Evolutionary conservation across 2,888 invertebrate genomes (phyloP).

Genomic region (Nymphalis polychloros): DNA sequence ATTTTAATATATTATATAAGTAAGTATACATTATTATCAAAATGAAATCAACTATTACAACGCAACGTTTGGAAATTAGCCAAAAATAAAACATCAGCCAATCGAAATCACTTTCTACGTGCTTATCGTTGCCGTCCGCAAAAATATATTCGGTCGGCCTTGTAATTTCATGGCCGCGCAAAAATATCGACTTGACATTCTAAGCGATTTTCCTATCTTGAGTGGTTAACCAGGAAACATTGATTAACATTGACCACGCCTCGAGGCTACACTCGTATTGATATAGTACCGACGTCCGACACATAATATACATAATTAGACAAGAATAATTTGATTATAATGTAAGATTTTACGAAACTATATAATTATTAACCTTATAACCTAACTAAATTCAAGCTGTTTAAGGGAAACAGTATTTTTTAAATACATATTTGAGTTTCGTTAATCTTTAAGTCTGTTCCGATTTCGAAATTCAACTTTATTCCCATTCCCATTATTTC

Average conservation of each 20-base stretch:
- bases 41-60: conserved; percentile 46
- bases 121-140: conserved; percentile 66
- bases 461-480: too few species aligned
- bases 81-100: conserved; percentile 59
- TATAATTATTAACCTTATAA: too few species aligned
- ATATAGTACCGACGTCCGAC: conserved; percentile 24
- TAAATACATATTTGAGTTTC: too few species aligned
- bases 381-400: too few species aligned
- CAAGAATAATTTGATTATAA: too few species aligned
- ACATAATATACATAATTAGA: neutral
- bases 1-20: neutral
- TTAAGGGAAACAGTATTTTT: too few species aligned
- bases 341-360: too few species aligned
- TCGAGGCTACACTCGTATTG: conserved; percentile 40
- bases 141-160: conserved; percentile 70
- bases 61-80: conserved; percentile 59
- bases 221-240: conserved; percentile 76
- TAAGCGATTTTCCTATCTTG: conserved; percentile 77
- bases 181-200: conserved; percentile 80
- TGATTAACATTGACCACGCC: conserved; percentile 70
- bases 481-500: too few species aligned
- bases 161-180: conserved; percentile 75
- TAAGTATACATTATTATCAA: neutral
- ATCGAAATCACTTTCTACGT: conserved; percentile 76
- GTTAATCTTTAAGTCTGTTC: too few species aligned